These are phyloP conservation scores for Eulithis testata DNA, from an alignment of 2,888 invertebrate genomes.

Conservation along the genomic window DNA sequence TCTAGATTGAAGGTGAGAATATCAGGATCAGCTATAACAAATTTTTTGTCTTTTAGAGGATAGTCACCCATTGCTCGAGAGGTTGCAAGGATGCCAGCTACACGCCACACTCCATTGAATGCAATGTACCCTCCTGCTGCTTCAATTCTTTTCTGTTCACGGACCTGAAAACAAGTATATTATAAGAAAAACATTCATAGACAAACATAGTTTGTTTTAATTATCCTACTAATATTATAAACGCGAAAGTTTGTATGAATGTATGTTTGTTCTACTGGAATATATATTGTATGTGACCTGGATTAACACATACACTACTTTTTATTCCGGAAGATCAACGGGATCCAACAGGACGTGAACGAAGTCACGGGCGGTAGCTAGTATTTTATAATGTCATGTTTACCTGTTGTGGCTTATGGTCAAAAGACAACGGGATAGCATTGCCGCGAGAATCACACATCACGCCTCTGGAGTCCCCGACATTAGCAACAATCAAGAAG, in stretches of 20 bases:
- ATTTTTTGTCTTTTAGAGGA: conserved; percentile 96
- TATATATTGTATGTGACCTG: too few species aligned
- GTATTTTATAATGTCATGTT: background rate
- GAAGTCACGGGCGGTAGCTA: too few species aligned
- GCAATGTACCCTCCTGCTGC: conserved; percentile 98
- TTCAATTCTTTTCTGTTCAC: conserved; percentile 95
- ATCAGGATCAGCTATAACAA: conserved; percentile 98
- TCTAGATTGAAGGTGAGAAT: conserved; percentile 95
- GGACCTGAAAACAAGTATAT: conserved; percentile 82
- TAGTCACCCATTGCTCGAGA: conserved; percentile 98
- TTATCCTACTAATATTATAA: too few species aligned
- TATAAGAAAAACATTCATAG: too few species aligned
- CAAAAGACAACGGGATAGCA: conserved; percentile 96
- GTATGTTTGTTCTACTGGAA: too few species aligned
- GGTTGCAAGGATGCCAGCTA: conserved; percentile 97
- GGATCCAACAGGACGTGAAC: too few species aligned
- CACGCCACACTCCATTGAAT: conserved; percentile 98
- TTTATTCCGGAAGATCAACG: too few species aligned
- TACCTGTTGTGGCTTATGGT: conserved; percentile 98
- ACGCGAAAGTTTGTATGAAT: too few species aligned
- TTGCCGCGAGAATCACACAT: conserved; percentile 96
- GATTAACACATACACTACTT: too few species aligned
- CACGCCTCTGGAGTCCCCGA: conserved; percentile 98
- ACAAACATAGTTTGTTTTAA: too few species aligned
- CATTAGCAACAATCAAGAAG: conserved; percentile 95